A percentile compares a stretch with the other conserved stretches of the same genome.
These are phyloP conservation scores for Heliconius himera DNA, from an alignment of 1,140 invertebrate genomes.

Conservation along the genomic window DNA sequence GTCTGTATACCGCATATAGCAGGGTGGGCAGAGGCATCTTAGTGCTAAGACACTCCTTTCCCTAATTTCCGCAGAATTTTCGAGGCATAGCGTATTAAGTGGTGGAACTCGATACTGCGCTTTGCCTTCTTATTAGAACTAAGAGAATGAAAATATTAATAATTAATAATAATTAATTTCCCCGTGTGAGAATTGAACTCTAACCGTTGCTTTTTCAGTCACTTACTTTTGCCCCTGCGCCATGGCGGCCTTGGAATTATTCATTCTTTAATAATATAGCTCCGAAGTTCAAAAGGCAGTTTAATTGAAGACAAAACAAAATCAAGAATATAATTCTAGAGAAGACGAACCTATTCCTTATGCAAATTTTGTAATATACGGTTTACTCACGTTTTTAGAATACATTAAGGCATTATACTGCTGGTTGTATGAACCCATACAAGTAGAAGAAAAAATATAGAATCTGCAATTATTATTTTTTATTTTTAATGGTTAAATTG, in stretches of 20 bases:
- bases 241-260: not conserved
- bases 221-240: too few relatives aligned
- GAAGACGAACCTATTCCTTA: constrained; percentile 26
- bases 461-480: not conserved
- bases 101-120: too few relatives aligned
- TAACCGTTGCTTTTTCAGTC: too few relatives aligned
- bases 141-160: too few relatives aligned
- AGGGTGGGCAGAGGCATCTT: too few relatives aligned
- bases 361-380: constrained; percentile 25
- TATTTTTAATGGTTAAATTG: not conserved
- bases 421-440: constrained; percentile 5
- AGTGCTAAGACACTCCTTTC: too few relatives aligned
- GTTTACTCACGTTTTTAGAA: constrained; percentile 30
- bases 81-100: too few relatives aligned
- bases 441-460: not conserved
- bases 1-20: too few relatives aligned
- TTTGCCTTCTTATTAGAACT: too few relatives aligned
- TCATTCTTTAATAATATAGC: not conserved
- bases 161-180: too few relatives aligned
- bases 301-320: constrained; percentile 10
- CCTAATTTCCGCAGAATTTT: too few relatives aligned
- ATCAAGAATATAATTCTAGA: constrained; percentile 20
- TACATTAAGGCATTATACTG: constrained; percentile 29
- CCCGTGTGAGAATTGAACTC: too few relatives aligned
- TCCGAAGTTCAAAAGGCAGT: not conserved